These are phyloP conservation scores for Siderastrea radians DNA, from an alignment of 92 coral and sea anemone genomes.

Conservation along the genomic window DNA sequence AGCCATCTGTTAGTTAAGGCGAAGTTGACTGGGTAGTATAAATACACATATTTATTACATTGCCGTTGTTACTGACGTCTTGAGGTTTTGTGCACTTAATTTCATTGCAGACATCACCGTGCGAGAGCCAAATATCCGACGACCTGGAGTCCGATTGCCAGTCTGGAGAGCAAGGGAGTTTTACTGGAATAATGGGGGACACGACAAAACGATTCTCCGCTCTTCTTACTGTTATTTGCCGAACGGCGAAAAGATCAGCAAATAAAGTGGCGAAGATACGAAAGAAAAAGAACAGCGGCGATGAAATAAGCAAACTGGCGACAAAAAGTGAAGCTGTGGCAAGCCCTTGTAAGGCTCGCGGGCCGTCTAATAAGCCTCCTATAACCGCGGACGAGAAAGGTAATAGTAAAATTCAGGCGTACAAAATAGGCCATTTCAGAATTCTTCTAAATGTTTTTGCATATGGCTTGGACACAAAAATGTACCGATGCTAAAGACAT, in stretches of 20 bases:
- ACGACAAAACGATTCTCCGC: conserved; percentile 74
- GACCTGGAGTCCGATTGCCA: conserved; percentile 8
- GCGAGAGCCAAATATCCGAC: conserved; percentile 1
- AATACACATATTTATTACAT: neutral
- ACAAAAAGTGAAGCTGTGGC: conserved; percentile 15
- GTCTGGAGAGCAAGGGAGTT: conserved; percentile 13
- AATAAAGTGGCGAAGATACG: conserved; percentile 85
- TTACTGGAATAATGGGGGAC: conserved; percentile 58
- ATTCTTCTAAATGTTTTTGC: neutral
- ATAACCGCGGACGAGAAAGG: conserved; percentile 50
- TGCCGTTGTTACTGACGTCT: neutral
- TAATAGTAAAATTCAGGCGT: neutral
- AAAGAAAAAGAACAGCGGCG: conserved; percentile 50
- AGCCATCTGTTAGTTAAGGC: neutral
- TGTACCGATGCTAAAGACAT: neutral
- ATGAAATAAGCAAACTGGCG: conserved; percentile 39
- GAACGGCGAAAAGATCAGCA: conserved; percentile 89
- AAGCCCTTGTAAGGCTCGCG: conserved; percentile 27
- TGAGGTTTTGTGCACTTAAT: conserved; percentile 9
- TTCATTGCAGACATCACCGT: neutral
- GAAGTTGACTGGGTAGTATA: neutral
- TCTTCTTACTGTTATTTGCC: conserved; percentile 80
- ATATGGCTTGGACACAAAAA: neutral
- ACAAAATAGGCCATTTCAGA: neutral
- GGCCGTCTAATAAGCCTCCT: conserved; percentile 14